A percentile compares a stretch with the other conserved stretches of the same genome.
phyloP scores from a whole-genome alignment of 2,113 vertebrate species.

The Cathartes aura region DNA sequence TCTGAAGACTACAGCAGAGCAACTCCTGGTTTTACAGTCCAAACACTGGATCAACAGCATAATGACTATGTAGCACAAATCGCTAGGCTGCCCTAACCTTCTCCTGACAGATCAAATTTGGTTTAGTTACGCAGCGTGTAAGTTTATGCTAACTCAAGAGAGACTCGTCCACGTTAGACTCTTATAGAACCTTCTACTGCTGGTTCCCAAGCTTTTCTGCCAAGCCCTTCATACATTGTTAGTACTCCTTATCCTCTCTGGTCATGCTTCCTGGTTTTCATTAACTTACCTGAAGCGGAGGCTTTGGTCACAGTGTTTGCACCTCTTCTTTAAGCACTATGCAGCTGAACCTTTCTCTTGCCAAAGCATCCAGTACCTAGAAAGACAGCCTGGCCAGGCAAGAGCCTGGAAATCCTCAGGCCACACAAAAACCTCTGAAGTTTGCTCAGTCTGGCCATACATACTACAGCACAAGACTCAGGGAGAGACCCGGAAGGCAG shows the following conservation, averaged over 20 bases:
- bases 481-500: background rate
- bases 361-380: background rate
- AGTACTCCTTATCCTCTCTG: background rate
- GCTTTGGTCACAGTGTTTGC: background rate
- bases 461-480: rapidly evolving
- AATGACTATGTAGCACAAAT: background rate
- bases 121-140: background rate
- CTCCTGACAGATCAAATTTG: background rate
- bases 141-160: background rate
- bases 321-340: background rate
- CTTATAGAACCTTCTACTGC: background rate
- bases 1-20: background rate
- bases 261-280: background rate
- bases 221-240: background rate
- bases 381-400: background rate
- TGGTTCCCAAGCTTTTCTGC: background rate
- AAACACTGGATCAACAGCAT: background rate
- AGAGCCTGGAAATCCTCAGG: background rate
- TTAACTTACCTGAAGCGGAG: background rate
- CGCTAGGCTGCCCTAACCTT: background rate
- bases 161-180: background rate
- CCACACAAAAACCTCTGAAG: background rate
- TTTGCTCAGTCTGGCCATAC: background rate
- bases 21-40: background rate
- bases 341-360: background rate